These are phyloP conservation scores for Tragelaphus buxtoni DNA, from an alignment of 2,113 vertebrate genomes.

Conservation along the genomic window DNA sequence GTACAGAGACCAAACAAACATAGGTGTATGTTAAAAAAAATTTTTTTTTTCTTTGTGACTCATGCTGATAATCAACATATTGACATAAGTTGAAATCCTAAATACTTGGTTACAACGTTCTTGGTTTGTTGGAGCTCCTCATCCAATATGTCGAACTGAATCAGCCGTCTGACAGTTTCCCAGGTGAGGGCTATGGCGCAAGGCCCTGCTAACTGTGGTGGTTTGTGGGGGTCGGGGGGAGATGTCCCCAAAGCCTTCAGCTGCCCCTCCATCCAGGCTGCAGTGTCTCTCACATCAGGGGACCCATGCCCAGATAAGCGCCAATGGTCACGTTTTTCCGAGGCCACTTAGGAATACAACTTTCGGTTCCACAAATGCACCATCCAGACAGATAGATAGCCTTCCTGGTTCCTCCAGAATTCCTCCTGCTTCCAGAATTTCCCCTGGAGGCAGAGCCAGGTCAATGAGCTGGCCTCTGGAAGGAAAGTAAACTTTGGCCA, in stretches of 20 bases:
- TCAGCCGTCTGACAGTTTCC: background rate
- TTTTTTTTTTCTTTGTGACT: background rate
- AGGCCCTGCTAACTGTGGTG: too few species aligned
- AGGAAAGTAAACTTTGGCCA: background rate
- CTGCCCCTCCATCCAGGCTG: fast-evolving
- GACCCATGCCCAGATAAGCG: background rate
- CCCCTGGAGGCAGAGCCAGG: background rate
- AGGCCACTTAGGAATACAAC: background rate
- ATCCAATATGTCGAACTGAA: background rate
- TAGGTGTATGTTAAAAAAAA: background rate
- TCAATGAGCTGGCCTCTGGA: background rate
- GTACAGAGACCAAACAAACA: background rate
- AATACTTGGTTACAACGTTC: background rate
- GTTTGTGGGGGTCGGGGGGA: fast-evolving
- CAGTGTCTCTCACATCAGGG: background rate
- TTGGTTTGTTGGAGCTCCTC: background rate
- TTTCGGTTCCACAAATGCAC: background rate
- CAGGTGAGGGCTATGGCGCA: background rate
- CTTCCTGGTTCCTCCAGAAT: background rate
- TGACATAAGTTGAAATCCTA: background rate
- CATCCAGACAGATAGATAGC: background rate
- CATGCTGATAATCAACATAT: fast-evolving
- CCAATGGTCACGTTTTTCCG: fast-evolving
- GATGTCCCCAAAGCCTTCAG: background rate
- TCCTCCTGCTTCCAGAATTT: background rate